A percentile compares a stretch with the other conserved stretches of the same genome.
phyloP scores from a whole-genome alignment of 2,888 invertebrate species.

The Agonum fuliginosum region DNA sequence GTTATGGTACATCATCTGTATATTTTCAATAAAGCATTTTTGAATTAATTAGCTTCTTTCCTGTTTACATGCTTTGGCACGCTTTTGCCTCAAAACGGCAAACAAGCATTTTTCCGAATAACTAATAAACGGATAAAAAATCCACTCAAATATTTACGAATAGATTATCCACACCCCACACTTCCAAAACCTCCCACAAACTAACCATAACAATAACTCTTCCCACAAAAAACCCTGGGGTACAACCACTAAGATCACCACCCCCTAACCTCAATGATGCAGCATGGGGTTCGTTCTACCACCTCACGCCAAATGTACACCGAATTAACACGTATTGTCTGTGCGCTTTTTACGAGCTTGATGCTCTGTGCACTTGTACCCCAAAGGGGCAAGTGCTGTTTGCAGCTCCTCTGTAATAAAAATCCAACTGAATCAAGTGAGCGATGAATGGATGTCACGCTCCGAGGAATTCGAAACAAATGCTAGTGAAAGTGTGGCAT shows the following conservation, averaged over 20 bases:
- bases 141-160: too few species aligned
- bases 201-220: too few species aligned
- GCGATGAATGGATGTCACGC: conserved; percentile 25
- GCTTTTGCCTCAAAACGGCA: too few species aligned
- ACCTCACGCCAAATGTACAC: conserved; percentile 42
- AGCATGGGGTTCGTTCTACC: conserved; percentile 7
- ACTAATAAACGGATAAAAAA: too few species aligned
- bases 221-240: not conserved
- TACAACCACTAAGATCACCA: not conserved
- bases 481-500: not conserved
- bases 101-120: too few species aligned
- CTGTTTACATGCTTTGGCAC: too few species aligned
- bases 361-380: conserved; percentile 24
- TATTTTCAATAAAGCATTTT: too few species aligned
- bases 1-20: too few species aligned
- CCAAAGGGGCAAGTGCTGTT: conserved; percentile 34
- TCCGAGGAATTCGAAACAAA: conserved; percentile 5
- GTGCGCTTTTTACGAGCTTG: conserved; percentile 19
- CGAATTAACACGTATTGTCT: conserved; percentile 33
- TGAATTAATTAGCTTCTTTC: too few species aligned
- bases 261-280: conserved; percentile 15
- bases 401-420: conserved; percentile 14
- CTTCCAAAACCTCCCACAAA: too few species aligned
- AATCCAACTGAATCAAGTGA: conserved; percentile 20
- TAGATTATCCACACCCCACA: too few species aligned